Evolutionary conservation across 2,797 vertebrate genomes (phyloP).

Genomic region (Salmo trutta): DNA sequence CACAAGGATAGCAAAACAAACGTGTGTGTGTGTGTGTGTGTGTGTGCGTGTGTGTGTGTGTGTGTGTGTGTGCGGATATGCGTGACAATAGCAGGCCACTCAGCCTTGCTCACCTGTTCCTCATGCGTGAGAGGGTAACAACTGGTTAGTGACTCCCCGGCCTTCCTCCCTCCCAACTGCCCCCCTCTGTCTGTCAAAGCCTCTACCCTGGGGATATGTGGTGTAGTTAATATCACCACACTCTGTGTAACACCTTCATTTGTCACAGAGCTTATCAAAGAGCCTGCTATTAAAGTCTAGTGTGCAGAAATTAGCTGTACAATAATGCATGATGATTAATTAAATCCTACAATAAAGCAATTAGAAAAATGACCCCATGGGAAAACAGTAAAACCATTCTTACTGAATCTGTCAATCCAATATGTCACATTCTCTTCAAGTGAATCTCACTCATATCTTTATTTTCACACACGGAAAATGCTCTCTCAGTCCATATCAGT

Average conservation of each 20-base stretch:
- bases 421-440: neutral
- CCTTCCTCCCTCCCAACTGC: neutral
- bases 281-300: neutral
- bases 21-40: neutral
- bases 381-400: neutral
- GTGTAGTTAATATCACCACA: neutral
- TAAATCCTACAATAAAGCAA: neutral
- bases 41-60: conserved; percentile 1
- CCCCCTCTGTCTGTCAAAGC: neutral
- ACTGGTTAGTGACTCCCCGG: neutral
- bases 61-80: neutral
- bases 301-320: neutral
- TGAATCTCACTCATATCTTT: neutral
- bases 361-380: neutral
- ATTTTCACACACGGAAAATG: neutral
- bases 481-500: neutral
- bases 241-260: neutral
- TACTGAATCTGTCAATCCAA: neutral
- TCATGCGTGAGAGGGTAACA: neutral
- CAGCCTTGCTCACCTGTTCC: conserved; percentile 6
- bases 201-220: neutral
- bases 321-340: neutral
- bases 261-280: neutral
- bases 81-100: neutral
- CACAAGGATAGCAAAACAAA: no score